These are phyloP conservation scores for Tyria jacobaeae DNA, from an alignment of 2,888 invertebrate species.

Conservation along the genomic window DNA sequence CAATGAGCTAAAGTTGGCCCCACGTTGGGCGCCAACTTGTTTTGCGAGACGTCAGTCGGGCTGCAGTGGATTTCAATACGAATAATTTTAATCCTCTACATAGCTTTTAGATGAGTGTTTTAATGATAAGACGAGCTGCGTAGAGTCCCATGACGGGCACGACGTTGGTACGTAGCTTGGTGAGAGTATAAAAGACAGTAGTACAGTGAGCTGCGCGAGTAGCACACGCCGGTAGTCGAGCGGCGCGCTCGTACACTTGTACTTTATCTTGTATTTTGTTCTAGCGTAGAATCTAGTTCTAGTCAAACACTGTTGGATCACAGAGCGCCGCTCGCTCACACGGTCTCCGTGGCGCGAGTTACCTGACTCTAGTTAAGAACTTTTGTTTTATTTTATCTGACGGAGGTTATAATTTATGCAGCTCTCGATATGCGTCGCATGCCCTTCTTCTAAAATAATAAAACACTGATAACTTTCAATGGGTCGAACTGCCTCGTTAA, in stretches of 20 bases:
- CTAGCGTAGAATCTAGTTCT: slow-evolving; percentile 57
- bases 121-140: slow-evolving; percentile 3
- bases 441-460: slow-evolving; percentile 6
- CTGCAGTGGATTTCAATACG: background rate
- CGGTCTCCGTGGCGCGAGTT: slow-evolving; percentile 62
- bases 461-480: background rate
- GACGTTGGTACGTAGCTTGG: slow-evolving; percentile 5
- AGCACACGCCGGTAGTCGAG: slow-evolving; percentile 1
- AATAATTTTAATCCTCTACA: background rate
- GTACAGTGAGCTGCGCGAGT: background rate
- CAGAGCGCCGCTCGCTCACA: slow-evolving; percentile 34
- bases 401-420: slow-evolving; percentile 65
- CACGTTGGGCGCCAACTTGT: slow-evolving; percentile 11
- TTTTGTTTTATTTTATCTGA: slow-evolving; percentile 66
- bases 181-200: slow-evolving; percentile 6
- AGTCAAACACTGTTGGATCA: slow-evolving; percentile 58
- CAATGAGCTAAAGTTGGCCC: background rate
- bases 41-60: slow-evolving; percentile 3
- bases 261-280: slow-evolving; percentile 36
- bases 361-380: slow-evolving; percentile 72
- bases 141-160: slow-evolving; percentile 5
- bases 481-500: background rate
- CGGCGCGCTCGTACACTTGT: slow-evolving; percentile 27
- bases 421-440: slow-evolving; percentile 64
- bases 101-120: slow-evolving; percentile 11